A percentile compares a stretch with the other conserved stretches of the same genome.
phyloP scores from a whole-genome alignment of 2,113 vertebrate species.

The Sinocyclocheilus maitianheensis region DNA sequence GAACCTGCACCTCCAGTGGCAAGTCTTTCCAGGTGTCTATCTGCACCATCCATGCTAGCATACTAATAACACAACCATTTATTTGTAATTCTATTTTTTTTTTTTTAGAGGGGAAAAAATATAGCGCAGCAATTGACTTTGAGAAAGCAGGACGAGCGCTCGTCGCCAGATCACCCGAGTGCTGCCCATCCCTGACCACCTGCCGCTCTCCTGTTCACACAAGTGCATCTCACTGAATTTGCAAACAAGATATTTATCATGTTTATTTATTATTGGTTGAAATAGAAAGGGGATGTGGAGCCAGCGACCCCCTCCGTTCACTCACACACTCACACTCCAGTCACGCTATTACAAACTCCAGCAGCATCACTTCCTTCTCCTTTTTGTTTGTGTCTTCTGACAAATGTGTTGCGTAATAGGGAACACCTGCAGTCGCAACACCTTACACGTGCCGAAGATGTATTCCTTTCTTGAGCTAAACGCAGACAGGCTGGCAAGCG shows the following conservation, averaged over 20 bases:
- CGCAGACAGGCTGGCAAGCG: neutral
- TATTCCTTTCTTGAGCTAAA: neutral
- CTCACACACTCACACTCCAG: constrained; percentile 72
- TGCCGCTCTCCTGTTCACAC: constrained; percentile 9
- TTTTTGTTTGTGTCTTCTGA: neutral
- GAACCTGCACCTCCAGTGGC: neutral
- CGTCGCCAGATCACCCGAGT: constrained; percentile 70
- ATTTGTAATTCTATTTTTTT: neutral
- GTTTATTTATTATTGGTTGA: constrained; percentile 61
- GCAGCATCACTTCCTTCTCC: constrained; percentile 55
- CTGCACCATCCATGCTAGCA: constrained; percentile 20
- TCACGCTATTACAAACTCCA: constrained; percentile 66
- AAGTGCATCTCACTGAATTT: constrained; percentile 71
- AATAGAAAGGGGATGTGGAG: constrained; percentile 69
- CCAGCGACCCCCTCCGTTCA: constrained; percentile 83
- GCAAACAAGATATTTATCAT: constrained; percentile 54
- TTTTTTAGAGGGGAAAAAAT: constrained; percentile 59
- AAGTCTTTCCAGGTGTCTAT: neutral
- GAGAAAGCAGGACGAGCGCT: constrained; percentile 71
- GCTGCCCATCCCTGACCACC: constrained; percentile 59
- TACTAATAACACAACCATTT: constrained; percentile 24
- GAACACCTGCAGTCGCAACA: neutral
- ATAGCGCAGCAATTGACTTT: constrained; percentile 73
- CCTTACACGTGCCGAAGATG: neutral
- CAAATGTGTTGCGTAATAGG: neutral